Evolutionary conservation across 1,140 invertebrate species (phyloP).

Genomic region (Coelopa frigida): DNA sequence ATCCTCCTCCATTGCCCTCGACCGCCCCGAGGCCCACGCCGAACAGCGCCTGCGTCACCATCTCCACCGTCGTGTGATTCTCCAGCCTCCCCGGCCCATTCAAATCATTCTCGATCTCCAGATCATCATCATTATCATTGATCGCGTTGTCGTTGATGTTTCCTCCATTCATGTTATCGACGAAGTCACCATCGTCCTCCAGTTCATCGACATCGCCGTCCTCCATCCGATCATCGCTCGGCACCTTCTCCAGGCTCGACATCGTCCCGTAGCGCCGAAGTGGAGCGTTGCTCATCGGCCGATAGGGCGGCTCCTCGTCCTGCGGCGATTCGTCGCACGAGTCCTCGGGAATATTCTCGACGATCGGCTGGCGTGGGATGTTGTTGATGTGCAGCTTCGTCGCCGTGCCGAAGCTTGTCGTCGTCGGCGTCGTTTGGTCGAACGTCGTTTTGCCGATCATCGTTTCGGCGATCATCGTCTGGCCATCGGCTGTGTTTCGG

Average conservation of each 20-base stretch:
- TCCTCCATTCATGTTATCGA: slow-evolving; percentile 39
- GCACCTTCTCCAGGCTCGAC: slow-evolving; percentile 64
- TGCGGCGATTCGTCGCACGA: slow-evolving; percentile 51
- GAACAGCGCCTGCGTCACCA: no score
- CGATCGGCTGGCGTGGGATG: slow-evolving; percentile 31
- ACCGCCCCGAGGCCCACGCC: no score
- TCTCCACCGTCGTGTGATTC: no score
- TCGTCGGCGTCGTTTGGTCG: slow-evolving; percentile 20
- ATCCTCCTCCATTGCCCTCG: no score
- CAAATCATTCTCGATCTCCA: slow-evolving; percentile 16
- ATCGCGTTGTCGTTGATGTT: slow-evolving; percentile 35
- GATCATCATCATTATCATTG: slow-evolving; percentile 21
- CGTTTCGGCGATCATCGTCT: neutral
- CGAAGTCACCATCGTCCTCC: slow-evolving; percentile 40
- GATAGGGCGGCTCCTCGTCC: slow-evolving; percentile 52
- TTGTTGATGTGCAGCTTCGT: slow-evolving; percentile 14
- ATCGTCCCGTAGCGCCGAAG: slow-evolving; percentile 62
- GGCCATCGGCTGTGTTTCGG: neutral
- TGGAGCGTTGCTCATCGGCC: slow-evolving; percentile 49
- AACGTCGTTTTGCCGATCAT: slow-evolving; percentile 24
- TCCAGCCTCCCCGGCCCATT: no score
- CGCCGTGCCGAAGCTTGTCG: slow-evolving; percentile 8
- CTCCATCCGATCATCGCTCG: slow-evolving; percentile 38
- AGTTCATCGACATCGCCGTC: slow-evolving; percentile 15
- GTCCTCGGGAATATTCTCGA: slow-evolving; percentile 45